phyloP scores from a whole-genome alignment of 37 sponge, comb jelly and placozoan genomes.

The Corticium candelabrum region DNA sequence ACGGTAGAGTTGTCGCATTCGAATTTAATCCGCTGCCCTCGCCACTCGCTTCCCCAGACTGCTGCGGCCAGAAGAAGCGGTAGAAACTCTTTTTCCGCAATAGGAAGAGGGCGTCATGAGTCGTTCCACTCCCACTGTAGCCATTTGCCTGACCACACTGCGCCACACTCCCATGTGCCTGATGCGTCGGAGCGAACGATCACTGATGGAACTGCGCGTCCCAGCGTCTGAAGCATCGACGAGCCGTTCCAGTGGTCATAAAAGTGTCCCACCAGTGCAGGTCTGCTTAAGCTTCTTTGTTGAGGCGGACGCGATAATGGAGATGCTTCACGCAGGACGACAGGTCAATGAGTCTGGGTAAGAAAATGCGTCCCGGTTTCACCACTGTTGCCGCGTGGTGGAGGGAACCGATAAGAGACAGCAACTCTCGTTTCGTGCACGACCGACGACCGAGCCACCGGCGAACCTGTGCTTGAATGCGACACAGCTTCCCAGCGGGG shows the following conservation, averaged over 20 bases:
- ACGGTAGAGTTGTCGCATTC: slow-evolving; percentile 36
- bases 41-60: slow-evolving; percentile 28
- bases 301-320: not conserved
- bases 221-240: not conserved
- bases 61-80: slow-evolving; percentile 21
- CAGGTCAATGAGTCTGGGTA: not conserved
- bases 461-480: too few species aligned
- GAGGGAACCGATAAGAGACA: too few species aligned
- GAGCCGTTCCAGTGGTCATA: not conserved
- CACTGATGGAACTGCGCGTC: not conserved
- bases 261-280: not conserved
- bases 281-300: not conserved
- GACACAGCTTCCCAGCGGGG: too few species aligned
- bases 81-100: slow-evolving; percentile 32
- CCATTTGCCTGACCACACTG: slow-evolving; percentile 12
- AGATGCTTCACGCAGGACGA: not conserved
- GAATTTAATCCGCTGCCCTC: not conserved
- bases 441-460: too few species aligned
- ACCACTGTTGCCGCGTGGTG: too few species aligned
- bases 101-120: not conserved
- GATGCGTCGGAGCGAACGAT: slow-evolving; percentile 8
- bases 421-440: too few species aligned
- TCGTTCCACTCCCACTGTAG: slow-evolving; percentile 30
- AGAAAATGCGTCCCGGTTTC: too few species aligned
- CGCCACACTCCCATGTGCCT: slow-evolving; percentile 8